Evolutionary conservation across 2,888 invertebrate species (phyloP), one percentile per base, ranked within the genome.

Genomic region (Laspeyria flexula): DNA sequence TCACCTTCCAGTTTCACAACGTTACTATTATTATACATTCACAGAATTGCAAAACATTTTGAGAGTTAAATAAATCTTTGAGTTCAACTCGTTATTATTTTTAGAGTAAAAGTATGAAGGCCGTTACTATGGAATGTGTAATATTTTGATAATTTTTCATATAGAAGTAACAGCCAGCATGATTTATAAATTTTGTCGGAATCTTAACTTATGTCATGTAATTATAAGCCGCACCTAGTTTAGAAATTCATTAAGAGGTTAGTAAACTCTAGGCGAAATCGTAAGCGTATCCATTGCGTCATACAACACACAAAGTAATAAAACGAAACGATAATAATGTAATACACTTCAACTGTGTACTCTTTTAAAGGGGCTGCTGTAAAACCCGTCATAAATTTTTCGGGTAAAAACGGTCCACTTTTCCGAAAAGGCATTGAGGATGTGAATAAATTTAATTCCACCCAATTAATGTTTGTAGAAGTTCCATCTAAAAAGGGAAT

Each of bases 401-500:
- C 13, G 7, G 15, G 7, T 5, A n/a, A 15, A 7, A 40, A 47
- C 12, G 12, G 13, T 18, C 11, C 18, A 43, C 33, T 59, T 30
- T 10, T 15, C 10, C 47, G 35, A 37, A 7, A 31, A 53, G 27
- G 23, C 25, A 31, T 39, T 31, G 34, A 10, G 38, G 18, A 31
- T 15, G 1, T 9, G 13, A 34, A 16, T 34, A n/a, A 16, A 34
- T 31, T 12, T 12, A 6, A 16, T 13, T 34, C 10, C 3, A 2
- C 16, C 10, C 9, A 16, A 25, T 4, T 16, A 34, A 34, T 15
- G 11, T 12, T 9, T 12, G 1, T 10, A 34, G 10, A 34, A 34
- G n/a, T 16, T n/a, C 1, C 31, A 43, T 53, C 18, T 44, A n/a
- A 54, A 62, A 31, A 59, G 30, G 30, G n/a, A 13, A 23, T 50